phyloP scores from a whole-genome alignment of 1,140 invertebrate species.

The Gonioctena quinquepunctata region DNA sequence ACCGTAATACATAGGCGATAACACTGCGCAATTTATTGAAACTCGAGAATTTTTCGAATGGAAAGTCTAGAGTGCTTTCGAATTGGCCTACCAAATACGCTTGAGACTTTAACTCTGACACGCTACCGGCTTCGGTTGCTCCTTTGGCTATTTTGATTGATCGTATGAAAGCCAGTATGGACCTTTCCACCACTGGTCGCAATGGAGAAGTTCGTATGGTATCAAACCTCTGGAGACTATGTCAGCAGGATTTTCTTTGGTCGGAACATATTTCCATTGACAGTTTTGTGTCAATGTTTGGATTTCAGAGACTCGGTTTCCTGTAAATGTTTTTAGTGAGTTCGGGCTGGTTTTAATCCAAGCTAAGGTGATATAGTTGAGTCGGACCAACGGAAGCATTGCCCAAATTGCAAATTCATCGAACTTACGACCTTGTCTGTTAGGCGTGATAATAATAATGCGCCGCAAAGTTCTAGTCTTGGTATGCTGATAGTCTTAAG shows the following conservation, averaged over 20 bases:
- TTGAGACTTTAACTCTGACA: neutral
- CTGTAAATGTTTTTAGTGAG: conserved; percentile 45
- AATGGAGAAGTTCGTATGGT: too few species aligned
- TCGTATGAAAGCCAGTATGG: neutral
- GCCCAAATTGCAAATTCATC: conserved; percentile 4
- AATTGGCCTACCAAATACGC: neutral
- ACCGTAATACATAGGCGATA: neutral
- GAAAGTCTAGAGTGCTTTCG: conserved; percentile 29
- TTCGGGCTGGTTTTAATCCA: conserved; percentile 42
- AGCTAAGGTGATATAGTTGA: conserved; percentile 25
- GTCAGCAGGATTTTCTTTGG: conserved; percentile 55
- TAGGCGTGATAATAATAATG: conserved; percentile 29
- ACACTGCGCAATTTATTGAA: neutral
- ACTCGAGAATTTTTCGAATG: neutral
- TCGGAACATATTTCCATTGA: conserved; percentile 50
- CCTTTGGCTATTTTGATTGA: neutral
- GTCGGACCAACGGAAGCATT: conserved; percentile 19
- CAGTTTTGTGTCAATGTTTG: conserved; percentile 40
- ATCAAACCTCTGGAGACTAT: too few species aligned
- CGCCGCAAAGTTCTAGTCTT: conserved; percentile 49
- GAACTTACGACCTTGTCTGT: neutral
- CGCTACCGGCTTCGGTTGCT: too few species aligned
- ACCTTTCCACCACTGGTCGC: conserved; percentile 48
- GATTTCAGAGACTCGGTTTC: conserved; percentile 48
- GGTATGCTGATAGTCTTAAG: conserved; percentile 44